These are phyloP conservation scores for Acanthurus lineatus DNA, from an alignment of 2,797 vertebrate genomes.

Conservation along the genomic window DNA sequence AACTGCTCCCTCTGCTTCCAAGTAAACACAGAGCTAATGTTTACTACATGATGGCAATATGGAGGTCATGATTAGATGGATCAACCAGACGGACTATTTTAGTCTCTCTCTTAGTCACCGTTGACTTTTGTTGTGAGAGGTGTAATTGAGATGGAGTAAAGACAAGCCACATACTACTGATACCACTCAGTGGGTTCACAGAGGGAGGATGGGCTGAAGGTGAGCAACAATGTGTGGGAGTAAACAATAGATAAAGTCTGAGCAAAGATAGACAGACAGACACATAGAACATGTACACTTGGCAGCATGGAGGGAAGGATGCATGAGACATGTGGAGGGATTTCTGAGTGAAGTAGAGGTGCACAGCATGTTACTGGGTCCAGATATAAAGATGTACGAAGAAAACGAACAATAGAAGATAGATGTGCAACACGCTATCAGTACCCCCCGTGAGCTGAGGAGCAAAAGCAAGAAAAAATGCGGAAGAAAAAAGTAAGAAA, in stretches of 20 bases:
- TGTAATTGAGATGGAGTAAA: slow-evolving; percentile 55
- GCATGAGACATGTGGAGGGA: slow-evolving; percentile 16
- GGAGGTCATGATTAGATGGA: slow-evolving; percentile 47
- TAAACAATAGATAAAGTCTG: slow-evolving; percentile 1
- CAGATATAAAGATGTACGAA: slow-evolving; percentile 3
- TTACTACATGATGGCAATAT: slow-evolving; percentile 34
- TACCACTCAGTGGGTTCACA: slow-evolving; percentile 26
- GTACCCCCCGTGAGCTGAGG: slow-evolving; percentile 2
- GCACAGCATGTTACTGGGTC: slow-evolving; percentile 1
- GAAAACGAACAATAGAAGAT: slow-evolving; percentile 16
- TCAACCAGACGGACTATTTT: slow-evolving; percentile 35
- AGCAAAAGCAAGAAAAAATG: not conserved
- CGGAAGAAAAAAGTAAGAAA: not conserved
- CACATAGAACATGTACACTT: not conserved
- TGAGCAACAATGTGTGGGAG: slow-evolving; percentile 19
- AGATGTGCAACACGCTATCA: slow-evolving; percentile 3
- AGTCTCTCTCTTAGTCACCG: slow-evolving; percentile 4
- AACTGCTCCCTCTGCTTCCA: slow-evolving; percentile 26
- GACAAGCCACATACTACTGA: slow-evolving; percentile 43
- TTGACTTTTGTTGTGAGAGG: slow-evolving; percentile 39
- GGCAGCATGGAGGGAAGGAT: not conserved
- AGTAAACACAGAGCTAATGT: slow-evolving; percentile 38
- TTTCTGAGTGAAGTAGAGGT: slow-evolving; percentile 4
- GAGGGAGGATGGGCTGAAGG: slow-evolving; percentile 4
- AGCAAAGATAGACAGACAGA: not conserved